Evolutionary conservation across 2,113 vertebrate species (phyloP).

Genomic region (human (Homo sapiens)): DNA sequence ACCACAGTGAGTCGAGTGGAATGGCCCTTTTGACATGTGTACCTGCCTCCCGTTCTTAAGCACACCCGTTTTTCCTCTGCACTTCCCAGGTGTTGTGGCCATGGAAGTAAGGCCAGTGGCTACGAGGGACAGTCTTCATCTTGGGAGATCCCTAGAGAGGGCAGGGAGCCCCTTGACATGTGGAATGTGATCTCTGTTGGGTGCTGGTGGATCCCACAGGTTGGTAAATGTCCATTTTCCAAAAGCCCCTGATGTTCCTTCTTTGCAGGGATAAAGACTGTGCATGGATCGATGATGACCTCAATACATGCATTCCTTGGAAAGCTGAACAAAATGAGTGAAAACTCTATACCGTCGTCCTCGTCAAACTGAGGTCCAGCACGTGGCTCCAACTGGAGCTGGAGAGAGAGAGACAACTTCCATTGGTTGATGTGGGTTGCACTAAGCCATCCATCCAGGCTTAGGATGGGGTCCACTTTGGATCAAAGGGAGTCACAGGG

Average conservation of each 20-base stretch:
- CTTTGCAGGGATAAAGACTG: not conserved
- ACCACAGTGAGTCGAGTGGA: not conserved
- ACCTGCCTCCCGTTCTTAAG: not conserved
- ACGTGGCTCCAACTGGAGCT: not conserved
- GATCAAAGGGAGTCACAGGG: not conserved
- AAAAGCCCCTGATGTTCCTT: not conserved
- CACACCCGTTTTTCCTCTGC: not conserved
- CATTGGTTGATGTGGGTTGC: accelerated
- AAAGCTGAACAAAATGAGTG: not conserved
- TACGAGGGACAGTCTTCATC: not conserved
- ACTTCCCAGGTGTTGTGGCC: not conserved
- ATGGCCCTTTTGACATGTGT: not conserved
- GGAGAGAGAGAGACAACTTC: not conserved
- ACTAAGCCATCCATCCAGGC: too few relatives aligned
- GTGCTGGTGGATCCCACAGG: not conserved
- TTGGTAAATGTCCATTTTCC: not conserved
- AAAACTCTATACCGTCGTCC: not conserved
- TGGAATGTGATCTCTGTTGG: not conserved
- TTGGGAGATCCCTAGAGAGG: not conserved
- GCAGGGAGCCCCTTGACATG: not conserved
- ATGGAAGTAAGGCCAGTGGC: not conserved
- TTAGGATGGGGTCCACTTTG: not conserved
- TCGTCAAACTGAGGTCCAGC: not conserved
- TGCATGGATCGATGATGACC: not conserved
- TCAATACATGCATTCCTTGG: not conserved